Evolutionary conservation across 2,797 vertebrate species (phyloP), one percentile per base, ranked within the genome.

Genomic region (Enteromius radiatus): DNA sequence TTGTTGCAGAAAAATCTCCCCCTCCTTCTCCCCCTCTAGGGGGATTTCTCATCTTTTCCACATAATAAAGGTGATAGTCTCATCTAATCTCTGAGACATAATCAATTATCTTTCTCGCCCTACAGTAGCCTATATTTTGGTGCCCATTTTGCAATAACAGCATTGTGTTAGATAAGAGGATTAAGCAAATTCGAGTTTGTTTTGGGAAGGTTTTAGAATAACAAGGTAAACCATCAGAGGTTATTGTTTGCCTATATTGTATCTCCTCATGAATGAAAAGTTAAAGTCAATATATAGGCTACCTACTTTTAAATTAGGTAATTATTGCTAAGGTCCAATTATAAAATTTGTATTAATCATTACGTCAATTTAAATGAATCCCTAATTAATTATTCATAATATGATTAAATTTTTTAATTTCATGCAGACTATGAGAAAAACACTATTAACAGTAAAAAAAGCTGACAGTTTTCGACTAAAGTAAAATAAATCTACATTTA

Each of bases 161-260:
- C 47, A 21, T 54, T 54, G 38, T 82, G 36, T 67, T 52, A 56
- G 33, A 68, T 83, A 75, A 79, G 81, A 85, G 63, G 76, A 85
- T 85, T 70, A n/a, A 45, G 17, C 31, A 69, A 21, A 68, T 70
- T 69, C 59, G 54, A 70, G 9, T 49, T 80, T 79, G 78, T 83
- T 83, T 83, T 83, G 21, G 23, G 8, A 52, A 79, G 33, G 80
- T 82, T 65, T 41, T 19, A 78, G 17, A 70, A 23, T 47, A 47
- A 23, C 10, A 47, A 77, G 26, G 52, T 76, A 70, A 75, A 59
- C 47, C 79, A 59, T 61, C 9, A 83, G 28, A 43, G 52, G 26
- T 52, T 12, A 52, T 70, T 80, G 47, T 45, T 79, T 74, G 26
- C 43, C 43, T 74, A 36, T 4, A 33, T 33, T 33, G 11, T 77